Percentiles rank a stretch among this genome's conserved stretches.
phyloP scores from a whole-genome alignment of 1,140 invertebrate species.

The Aphis gossypii region DNA sequence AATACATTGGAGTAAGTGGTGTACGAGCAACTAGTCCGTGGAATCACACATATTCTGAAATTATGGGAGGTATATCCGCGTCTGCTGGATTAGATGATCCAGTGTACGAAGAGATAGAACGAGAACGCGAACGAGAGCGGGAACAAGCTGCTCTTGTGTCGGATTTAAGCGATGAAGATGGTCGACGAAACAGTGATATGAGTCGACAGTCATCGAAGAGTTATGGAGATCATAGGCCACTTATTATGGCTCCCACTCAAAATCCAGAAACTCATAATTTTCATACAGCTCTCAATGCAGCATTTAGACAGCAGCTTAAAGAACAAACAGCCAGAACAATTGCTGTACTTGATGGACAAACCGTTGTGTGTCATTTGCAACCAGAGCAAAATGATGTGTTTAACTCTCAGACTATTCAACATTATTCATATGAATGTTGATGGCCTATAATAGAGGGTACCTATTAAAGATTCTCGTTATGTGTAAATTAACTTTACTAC shows the following conservation, averaged over 20 bases:
- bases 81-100: constrained; percentile 72
- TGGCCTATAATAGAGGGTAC: constrained; percentile 39
- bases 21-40: constrained; percentile 64
- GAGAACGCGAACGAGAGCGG: constrained; percentile 62
- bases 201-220: constrained; percentile 78
- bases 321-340: constrained; percentile 71
- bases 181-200: constrained; percentile 79
- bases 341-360: constrained; percentile 81
- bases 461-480: constrained; percentile 2
- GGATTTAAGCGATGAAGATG: constrained; percentile 81
- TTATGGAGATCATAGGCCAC: constrained; percentile 80
- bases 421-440: constrained; percentile 56
- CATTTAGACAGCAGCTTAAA: constrained; percentile 68
- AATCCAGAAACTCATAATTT: constrained; percentile 67
- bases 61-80: constrained; percentile 65
- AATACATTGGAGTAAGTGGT: constrained; percentile 38
- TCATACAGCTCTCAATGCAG: constrained; percentile 61
- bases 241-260: constrained; percentile 70
- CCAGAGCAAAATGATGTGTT: constrained; percentile 64
- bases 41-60: constrained; percentile 72
- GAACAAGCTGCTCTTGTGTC: constrained; percentile 73
- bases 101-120: constrained; percentile 83
- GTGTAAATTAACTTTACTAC: constrained; percentile 47
- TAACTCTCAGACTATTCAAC: constrained; percentile 62
- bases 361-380: constrained; percentile 82